Evolutionary conservation across 2,888 invertebrate genomes (phyloP).

Genomic region (Dermolepida albohirtum): DNA sequence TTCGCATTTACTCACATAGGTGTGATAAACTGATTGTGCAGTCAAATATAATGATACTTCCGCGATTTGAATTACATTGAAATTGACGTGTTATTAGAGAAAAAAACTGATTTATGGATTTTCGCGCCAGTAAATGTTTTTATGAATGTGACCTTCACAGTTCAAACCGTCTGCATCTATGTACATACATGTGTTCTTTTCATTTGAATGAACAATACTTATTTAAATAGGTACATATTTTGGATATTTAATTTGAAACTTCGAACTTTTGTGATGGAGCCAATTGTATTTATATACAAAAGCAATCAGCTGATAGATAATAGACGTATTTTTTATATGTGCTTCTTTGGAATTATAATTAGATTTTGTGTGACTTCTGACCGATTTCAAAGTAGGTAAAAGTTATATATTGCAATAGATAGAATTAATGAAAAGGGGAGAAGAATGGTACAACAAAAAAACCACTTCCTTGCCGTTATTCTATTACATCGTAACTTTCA

Average conservation of each 20-base stretch:
- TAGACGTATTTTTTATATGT: no score
- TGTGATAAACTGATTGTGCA: no score
- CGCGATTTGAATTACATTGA: not conserved
- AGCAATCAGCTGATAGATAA: conserved; percentile 10
- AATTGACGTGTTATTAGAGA: no score
- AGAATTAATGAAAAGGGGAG: no score
- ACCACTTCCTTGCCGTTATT: no score
- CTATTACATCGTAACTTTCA: no score
- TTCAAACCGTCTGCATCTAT: not conserved
- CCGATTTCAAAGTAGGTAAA: not conserved
- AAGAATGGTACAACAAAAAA: no score
- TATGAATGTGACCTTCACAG: conserved; percentile 32
- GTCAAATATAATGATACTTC: no score
- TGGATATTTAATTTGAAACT: conserved; percentile 1
- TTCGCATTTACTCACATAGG: no score
- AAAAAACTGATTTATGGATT: not conserved
- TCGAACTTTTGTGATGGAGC: conserved; percentile 13
- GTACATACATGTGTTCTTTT: not conserved
- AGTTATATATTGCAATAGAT: no score
- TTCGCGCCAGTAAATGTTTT: conserved; percentile 31
- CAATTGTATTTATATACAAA: conserved; percentile 14
- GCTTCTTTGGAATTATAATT: not conserved
- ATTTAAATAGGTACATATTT: not conserved
- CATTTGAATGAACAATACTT: not conserved
- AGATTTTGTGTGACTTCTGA: not conserved